Percentiles rank a stretch among this genome's conserved stretches.
These are phyloP conservation scores for Drosophila subpulchrella DNA, from an alignment of 1,140 invertebrate species.

Conservation along the genomic window DNA sequence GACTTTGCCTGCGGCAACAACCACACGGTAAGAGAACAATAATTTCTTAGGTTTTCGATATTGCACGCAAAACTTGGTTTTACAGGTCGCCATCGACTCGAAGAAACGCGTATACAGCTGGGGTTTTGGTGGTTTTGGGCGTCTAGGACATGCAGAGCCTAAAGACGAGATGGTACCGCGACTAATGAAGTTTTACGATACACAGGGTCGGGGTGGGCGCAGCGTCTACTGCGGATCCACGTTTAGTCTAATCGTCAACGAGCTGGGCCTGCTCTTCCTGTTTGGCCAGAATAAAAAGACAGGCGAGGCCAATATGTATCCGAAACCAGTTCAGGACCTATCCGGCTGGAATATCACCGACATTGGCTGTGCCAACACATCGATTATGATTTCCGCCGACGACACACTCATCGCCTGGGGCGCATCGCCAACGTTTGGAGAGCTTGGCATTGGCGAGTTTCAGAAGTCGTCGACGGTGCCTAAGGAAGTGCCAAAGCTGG, in stretches of 20 bases:
- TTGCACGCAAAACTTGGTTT: not conserved
- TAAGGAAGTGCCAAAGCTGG: conserved; percentile 94
- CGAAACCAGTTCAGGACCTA: conserved; percentile 96
- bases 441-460: conserved; percentile 95
- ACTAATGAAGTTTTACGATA: conserved; percentile 95
- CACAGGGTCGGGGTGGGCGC: conserved; percentile 91
- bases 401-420: conserved; percentile 96
- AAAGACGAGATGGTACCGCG: conserved; percentile 96
- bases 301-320: conserved; percentile 98
- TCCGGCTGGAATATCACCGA: conserved; percentile 94
- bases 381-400: conserved; percentile 94
- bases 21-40: conserved; percentile 89
- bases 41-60: rapidly evolving
- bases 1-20: conserved; percentile 96
- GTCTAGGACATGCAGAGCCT: conserved; percentile 95
- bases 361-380: conserved; percentile 92
- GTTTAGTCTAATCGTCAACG: conserved; percentile 93
- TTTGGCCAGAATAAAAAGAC: conserved; percentile 96
- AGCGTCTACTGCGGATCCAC: conserved; percentile 93
- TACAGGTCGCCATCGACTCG: conserved; percentile 92
- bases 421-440: conserved; percentile 95
- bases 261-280: conserved; percentile 91
- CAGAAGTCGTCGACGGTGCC: conserved; percentile 94
- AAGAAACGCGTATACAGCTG: conserved; percentile 95
- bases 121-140: conserved; percentile 97